Conservation (phyloP, 2,113 vertebrate genomes). For the Siphamia tubifer region DNA sequence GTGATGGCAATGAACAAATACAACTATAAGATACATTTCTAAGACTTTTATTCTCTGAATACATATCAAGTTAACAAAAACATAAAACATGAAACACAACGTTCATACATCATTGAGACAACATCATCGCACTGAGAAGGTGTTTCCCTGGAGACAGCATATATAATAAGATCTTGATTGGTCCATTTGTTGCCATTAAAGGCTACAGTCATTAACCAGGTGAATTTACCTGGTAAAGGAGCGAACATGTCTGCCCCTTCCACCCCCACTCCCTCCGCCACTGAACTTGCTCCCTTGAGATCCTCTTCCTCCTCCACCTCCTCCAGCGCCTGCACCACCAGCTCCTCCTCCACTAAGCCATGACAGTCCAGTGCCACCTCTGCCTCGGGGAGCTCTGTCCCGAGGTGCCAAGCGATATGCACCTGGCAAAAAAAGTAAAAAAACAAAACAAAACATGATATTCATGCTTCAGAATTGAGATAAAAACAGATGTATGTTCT, state of each 20-base stretch:
- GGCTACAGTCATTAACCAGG: slow-evolving; percentile 56
- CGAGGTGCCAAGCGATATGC: slow-evolving; percentile 93
- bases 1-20: too few relatives aligned
- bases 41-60: slow-evolving; percentile 73
- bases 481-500: neutral
- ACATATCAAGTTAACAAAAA: slow-evolving; percentile 68
- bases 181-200: slow-evolving; percentile 79
- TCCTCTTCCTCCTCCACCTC: slow-evolving; percentile 85
- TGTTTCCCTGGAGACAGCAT: slow-evolving; percentile 54
- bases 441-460: neutral
- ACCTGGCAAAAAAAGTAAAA: slow-evolving; percentile 47
- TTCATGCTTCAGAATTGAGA: neutral
- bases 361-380: slow-evolving; percentile 91
- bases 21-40: slow-evolving; percentile 28
- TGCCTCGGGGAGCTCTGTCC: slow-evolving; percentile 90
- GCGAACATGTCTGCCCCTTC: slow-evolving; percentile 94
- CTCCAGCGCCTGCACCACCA: slow-evolving; percentile 84
- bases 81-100: slow-evolving; percentile 65
- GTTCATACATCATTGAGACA: slow-evolving; percentile 52
- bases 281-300: slow-evolving; percentile 94
- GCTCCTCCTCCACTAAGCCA: slow-evolving; percentile 87
- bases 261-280: slow-evolving; percentile 91
- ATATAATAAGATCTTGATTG: slow-evolving; percentile 78
- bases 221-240: slow-evolving; percentile 93
- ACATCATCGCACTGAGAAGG: slow-evolving; percentile 26